Percentiles rank a stretch among this genome's conserved stretches.
phyloP scores from a whole-genome alignment of 2,888 invertebrate genomes.

The Catocala fraxini region DNA sequence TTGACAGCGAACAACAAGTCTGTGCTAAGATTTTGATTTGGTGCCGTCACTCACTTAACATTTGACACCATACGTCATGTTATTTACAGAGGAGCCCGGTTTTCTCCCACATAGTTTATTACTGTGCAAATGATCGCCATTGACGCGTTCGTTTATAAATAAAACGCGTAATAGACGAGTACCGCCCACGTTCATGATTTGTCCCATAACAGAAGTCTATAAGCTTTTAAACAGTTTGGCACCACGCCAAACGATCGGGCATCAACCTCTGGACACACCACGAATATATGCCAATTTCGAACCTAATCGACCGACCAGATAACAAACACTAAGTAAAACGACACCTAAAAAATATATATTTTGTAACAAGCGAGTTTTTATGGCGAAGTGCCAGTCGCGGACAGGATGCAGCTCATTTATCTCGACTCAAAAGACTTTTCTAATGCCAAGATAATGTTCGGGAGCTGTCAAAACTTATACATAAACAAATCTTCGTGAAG shows the following conservation, averaged over 20 bases:
- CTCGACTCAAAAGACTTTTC: conserved; percentile 41
- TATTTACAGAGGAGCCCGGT: background rate
- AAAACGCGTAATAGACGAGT: conserved; percentile 4
- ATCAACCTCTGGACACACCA: conserved; percentile 70
- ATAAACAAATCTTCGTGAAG: conserved; percentile 15
- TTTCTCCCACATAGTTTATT: conserved; percentile 11
- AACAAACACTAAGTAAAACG: conserved; percentile 52
- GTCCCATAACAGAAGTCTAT: conserved; percentile 56
- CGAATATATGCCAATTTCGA: conserved; percentile 55
- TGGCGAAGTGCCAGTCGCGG: conserved; percentile 47
- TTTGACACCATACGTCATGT: conserved; percentile 18
- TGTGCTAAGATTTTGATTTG: conserved; percentile 18
- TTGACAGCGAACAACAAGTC: conserved; percentile 2
- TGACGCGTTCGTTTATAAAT: conserved; percentile 28
- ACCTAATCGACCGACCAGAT: conserved; percentile 50
- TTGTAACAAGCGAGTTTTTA: conserved; percentile 41
- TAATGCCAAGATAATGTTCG: conserved; percentile 49
- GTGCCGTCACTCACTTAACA: conserved; percentile 16
- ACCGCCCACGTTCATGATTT: conserved; percentile 45
- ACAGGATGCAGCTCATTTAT: conserved; percentile 53
- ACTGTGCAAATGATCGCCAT: conserved; percentile 19
- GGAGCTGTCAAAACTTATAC: conserved; percentile 44
- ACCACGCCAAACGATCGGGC: conserved; percentile 70
- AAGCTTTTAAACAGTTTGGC: conserved; percentile 76
- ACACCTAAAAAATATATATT: conserved; percentile 47